Evolutionary conservation across 2,888 invertebrate genomes (phyloP).

Genomic region (Nephrotoma guestfalica): DNA sequence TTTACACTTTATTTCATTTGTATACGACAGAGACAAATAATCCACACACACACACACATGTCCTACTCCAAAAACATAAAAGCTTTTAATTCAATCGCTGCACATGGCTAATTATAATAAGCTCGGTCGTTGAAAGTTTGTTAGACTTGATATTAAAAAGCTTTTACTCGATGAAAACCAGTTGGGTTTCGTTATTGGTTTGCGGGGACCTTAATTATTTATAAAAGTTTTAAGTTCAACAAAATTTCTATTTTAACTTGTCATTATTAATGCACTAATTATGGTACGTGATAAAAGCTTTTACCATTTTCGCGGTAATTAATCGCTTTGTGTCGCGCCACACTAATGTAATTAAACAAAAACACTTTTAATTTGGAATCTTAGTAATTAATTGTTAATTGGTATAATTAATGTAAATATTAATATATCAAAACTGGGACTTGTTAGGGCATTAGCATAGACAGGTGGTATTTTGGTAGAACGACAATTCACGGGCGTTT

Average conservation of each 20-base stretch:
- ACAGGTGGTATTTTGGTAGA: too few species aligned
- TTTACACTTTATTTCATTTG: not conserved
- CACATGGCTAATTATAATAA: not conserved
- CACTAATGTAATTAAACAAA: not conserved
- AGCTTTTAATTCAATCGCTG: not conserved
- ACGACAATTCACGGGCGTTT: too few species aligned
- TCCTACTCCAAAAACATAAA: not conserved
- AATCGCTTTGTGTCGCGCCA: not conserved
- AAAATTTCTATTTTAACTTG: not conserved
- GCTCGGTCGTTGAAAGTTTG: not conserved
- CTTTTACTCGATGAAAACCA: not conserved
- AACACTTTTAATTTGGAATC: not conserved
- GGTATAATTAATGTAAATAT: too few species aligned
- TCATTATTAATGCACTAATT: not conserved
- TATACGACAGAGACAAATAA: too few species aligned
- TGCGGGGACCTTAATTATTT: not conserved
- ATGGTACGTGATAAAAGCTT: not conserved
- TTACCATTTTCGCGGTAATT: not conserved
- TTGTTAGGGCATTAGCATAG: too few species aligned
- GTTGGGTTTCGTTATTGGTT: not conserved
- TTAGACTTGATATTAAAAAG: not conserved
- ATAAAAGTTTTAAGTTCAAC: not conserved
- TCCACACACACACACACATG: not conserved
- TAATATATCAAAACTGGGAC: too few species aligned
- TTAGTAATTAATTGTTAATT: not conserved